Evolutionary conservation across 92 coral and sea anemone genomes (phyloP), one percentile per base, ranked within the genome.

Genomic region (Phymanthus crucifer): DNA sequence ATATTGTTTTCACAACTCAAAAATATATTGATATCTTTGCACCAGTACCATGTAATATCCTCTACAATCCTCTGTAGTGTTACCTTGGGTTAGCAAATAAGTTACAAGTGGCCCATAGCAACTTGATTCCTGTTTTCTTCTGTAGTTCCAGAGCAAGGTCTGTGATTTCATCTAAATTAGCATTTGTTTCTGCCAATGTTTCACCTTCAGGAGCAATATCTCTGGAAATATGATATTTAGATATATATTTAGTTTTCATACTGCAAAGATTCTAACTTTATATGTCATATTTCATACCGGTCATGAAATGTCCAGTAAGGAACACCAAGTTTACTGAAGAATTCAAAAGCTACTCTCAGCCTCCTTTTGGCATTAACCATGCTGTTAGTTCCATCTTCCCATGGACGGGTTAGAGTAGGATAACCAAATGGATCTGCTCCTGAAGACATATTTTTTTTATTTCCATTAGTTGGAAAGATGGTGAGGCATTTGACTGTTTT

Each of bases 351-450:
- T 29, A 94, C 94, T 82, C 78, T 79, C 10, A 92, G 83, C 32
- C 97, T 91, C 36, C 97, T 85, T 83, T 92, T 92, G 10, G 97
- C 97, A 90, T 90, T 92, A 73, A 90, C 90, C 80, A 92, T 43
- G 79, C 94, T 92, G 90, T 82, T 87, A 66, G 94, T 84, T 3
- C 97, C 97, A 79, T 92, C 97, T 8, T 92, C 97, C 97, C 97
- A 92, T 47, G 93, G 94, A 21, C 97, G 79, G 29, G 85, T 77
- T 35, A 92, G 71, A 32, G 97, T 92, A 2, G 97, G 97, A 36
- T 87, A 92, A 70, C 97, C 97, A 85, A 92, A 92, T 54, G 94
- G 97, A 80, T 92, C 97, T 48, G 94, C 94, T 24, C 97, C 97
- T 92, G 32, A 3, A 19, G 52, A 8, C 24, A 7, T 24, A n/a